Evolutionary conservation across 1,140 invertebrate species (phyloP).

Genomic region (Neodiprion pinetum): DNA sequence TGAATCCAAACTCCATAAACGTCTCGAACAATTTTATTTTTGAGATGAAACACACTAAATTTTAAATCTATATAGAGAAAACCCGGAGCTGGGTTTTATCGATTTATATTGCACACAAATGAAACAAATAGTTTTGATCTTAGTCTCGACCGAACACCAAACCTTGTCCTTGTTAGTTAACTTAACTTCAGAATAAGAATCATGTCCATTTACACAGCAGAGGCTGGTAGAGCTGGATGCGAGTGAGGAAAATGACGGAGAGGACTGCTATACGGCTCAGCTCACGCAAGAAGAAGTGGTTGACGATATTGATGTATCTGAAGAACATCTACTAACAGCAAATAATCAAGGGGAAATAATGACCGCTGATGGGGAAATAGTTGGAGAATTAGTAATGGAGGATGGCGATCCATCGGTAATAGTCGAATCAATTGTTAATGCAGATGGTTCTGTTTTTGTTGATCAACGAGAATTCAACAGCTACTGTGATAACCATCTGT

Average conservation of each 20-base stretch:
- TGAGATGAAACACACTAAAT: no score
- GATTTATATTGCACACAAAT: no score
- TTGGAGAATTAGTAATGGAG: constrained; percentile 53
- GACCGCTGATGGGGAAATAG: constrained; percentile 49
- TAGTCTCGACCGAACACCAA: no score
- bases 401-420: constrained; percentile 55
- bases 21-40: no score
- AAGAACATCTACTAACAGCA: constrained; percentile 43
- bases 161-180: no score
- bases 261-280: constrained; percentile 49
- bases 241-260: constrained; percentile 50
- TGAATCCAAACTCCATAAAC: no score
- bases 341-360: constrained; percentile 45
- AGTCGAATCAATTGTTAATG: constrained; percentile 54
- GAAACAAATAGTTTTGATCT: no score
- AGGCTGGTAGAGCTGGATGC: constrained; percentile 48
- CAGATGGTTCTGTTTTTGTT: constrained; percentile 54
- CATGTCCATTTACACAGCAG: constrained; percentile 29
- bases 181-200: no score
- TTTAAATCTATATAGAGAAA: no score
- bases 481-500: constrained; percentile 48
- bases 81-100: no score
- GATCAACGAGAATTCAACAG: constrained; percentile 52
- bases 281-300: constrained; percentile 50
- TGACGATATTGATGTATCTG: constrained; percentile 46